These are phyloP conservation scores for Cephalopholis sonnerati DNA, from an alignment of 2,113 vertebrate species.

Conservation along the genomic window DNA sequence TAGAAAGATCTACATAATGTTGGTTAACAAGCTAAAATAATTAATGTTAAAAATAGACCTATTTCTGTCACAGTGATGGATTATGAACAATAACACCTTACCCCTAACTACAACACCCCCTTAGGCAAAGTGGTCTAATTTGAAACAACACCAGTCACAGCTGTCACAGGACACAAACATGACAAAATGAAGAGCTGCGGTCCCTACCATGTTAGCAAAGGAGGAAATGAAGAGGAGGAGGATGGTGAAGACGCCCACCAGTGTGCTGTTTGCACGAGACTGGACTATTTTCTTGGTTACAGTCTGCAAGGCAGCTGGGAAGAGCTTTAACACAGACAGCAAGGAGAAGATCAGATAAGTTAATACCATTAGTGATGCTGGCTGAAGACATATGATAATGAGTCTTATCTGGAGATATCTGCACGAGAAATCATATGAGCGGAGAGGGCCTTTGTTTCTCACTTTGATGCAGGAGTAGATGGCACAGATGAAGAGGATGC, in stretches of 20 bases:
- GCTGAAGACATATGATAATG: constrained; percentile 58
- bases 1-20: too few relatives aligned
- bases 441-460: constrained; percentile 69
- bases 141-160: neutral
- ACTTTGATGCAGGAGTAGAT: constrained; percentile 95
- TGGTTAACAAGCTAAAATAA: constrained; percentile 9
- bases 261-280: constrained; percentile 91
- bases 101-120: constrained; percentile 27
- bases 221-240: constrained; percentile 93
- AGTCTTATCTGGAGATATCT: constrained; percentile 52
- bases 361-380: constrained; percentile 58
- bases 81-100: constrained; percentile 43
- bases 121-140: constrained; percentile 15
- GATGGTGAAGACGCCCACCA: constrained; percentile 91
- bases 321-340: constrained; percentile 82
- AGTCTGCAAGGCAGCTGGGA: constrained; percentile 88
- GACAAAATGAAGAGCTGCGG: neutral
- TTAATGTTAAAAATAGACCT: constrained; percentile 42
- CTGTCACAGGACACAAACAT: constrained; percentile 1
- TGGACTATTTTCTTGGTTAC: constrained; percentile 91
- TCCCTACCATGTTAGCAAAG: constrained; percentile 92
- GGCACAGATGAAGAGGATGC: constrained; percentile 91
- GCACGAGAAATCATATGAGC: constrained; percentile 11
- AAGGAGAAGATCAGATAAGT: constrained; percentile 61
- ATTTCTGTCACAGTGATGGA: constrained; percentile 6